These are phyloP conservation scores for Hyla sarda DNA, from an alignment of 2,113 vertebrate species.

Conservation along the genomic window DNA sequence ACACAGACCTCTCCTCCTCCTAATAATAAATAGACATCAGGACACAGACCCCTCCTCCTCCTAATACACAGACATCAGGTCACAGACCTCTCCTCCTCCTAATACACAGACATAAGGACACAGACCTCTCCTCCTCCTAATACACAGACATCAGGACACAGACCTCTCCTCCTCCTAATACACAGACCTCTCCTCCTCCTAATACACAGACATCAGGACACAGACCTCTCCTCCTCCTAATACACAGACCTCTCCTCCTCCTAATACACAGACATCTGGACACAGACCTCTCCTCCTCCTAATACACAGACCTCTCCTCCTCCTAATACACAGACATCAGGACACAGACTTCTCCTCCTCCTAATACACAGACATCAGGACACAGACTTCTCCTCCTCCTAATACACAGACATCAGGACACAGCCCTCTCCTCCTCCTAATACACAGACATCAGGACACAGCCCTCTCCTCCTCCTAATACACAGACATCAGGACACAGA, in stretches of 20 bases:
- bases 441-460: not conserved
- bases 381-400: not conserved
- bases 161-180: constrained; percentile 6
- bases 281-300: not conserved
- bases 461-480: constrained; percentile 9
- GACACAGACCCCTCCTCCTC: not conserved
- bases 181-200: not conserved
- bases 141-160: not conserved
- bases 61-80: not conserved
- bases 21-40: not conserved
- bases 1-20: not conserved
- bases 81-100: not conserved
- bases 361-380: not conserved
- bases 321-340: not conserved
- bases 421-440: constrained; percentile 8
- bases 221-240: not conserved
- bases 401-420: not conserved
- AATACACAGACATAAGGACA: not conserved
- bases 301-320: not conserved
- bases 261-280: not conserved
- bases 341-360: not conserved
- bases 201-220: constrained; percentile 3
- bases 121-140: constrained; percentile 1
- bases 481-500: not conserved
- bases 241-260: constrained; percentile 4